A percentile compares a stretch with the other conserved stretches of the same genome.
Conservation (phyloP, 2,113 vertebrate species). For the Phoenicopterus ruber region DNA sequence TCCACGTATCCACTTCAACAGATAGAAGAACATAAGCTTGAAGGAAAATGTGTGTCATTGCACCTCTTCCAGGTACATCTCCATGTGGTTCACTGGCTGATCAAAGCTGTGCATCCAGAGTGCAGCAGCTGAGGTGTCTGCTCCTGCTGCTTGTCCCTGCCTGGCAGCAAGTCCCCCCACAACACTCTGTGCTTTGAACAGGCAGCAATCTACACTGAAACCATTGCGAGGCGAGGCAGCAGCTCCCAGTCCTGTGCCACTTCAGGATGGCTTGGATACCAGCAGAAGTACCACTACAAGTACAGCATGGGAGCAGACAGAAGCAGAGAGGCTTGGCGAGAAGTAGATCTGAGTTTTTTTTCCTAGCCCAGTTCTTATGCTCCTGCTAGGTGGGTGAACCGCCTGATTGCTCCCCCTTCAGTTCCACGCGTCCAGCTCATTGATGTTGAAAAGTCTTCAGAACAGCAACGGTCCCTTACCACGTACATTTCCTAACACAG, state of each 20-base stretch:
- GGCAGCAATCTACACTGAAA: background rate
- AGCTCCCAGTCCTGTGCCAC: background rate
- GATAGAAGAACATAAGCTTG: background rate
- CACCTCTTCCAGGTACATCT: background rate
- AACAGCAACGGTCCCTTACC: background rate
- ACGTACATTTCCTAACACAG: background rate
- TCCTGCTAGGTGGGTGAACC: background rate
- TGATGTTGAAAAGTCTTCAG: background rate
- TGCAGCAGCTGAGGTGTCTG: background rate
- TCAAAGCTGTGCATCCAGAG: background rate
- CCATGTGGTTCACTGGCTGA: background rate
- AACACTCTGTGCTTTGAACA: background rate
- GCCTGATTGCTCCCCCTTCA: background rate
- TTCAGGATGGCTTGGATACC: background rate
- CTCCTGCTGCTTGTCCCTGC: background rate
- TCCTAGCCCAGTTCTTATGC: background rate
- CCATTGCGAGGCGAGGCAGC: background rate
- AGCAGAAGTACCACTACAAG: background rate
- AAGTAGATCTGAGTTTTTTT: background rate
- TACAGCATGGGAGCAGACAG: background rate
- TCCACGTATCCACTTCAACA: background rate
- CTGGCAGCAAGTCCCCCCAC: background rate
- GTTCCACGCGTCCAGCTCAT: background rate
- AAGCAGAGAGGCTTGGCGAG: rapidly evolving
- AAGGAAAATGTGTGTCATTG: background rate